Evolutionary conservation across 35 echinoderm and acorn worm genomes (phyloP).

Genomic region (Lytechinus pictus): DNA sequence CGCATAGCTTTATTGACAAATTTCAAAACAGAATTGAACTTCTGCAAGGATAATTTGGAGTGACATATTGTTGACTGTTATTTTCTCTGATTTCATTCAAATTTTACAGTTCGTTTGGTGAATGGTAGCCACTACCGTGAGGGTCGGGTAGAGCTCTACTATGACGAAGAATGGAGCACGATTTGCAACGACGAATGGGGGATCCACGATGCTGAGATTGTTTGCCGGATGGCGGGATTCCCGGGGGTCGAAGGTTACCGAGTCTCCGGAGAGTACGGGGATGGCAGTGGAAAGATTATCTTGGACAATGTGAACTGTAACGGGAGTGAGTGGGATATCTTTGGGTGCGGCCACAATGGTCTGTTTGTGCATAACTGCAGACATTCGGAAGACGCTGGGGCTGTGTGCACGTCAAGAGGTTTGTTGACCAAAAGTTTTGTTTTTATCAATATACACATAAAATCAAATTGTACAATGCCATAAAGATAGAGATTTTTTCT

Average conservation of each 20-base stretch:
- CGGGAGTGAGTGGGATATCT: neutral
- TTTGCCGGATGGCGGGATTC: constrained; percentile 45
- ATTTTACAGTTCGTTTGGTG: constrained; percentile 26
- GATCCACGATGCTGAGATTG: constrained; percentile 51
- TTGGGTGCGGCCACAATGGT: neutral
- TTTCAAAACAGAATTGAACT: no score
- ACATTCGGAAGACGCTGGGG: constrained; percentile 14
- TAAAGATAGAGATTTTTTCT: no score
- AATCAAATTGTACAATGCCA: no score
- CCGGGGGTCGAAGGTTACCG: constrained; percentile 28
- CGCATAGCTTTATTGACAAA: no score
- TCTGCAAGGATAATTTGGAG: no score
- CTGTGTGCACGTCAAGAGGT: neutral
- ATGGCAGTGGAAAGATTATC: neutral
- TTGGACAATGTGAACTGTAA: neutral
- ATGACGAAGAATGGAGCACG: constrained; percentile 50
- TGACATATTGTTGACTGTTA: neutral
- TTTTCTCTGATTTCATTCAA: neutral
- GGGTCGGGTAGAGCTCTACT: constrained; percentile 46
- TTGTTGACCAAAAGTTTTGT: neutral
- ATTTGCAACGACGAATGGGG: constrained; percentile 52
- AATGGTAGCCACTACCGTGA: constrained; percentile 27
- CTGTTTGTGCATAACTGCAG: constrained; percentile 23
- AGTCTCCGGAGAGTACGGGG: neutral
- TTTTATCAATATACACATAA: no score